Conservation (phyloP, 2,888 invertebrate genomes). For the Xestia sexstrigata region DNA sequence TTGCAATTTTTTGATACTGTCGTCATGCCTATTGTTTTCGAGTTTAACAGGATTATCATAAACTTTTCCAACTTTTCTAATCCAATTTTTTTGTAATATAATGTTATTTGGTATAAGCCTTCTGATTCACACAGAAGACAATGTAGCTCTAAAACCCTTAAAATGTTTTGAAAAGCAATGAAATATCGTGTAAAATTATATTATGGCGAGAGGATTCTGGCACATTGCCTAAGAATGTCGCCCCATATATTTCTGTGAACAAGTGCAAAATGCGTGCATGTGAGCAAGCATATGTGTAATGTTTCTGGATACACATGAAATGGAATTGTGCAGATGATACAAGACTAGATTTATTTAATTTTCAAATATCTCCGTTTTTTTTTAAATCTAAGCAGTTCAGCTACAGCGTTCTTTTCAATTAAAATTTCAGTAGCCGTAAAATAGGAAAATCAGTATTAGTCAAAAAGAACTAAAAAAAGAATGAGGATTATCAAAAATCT, state of each 20-base stretch:
- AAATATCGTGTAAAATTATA: conserved; percentile 49
- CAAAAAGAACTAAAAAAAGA: background rate
- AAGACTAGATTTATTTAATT: conserved; percentile 15
- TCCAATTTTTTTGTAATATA: background rate
- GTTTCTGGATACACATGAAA: conserved; percentile 19
- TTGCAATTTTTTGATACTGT: too few relatives aligned
- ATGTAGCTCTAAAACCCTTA: background rate
- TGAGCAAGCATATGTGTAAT: conserved; percentile 45
- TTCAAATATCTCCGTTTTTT: background rate
- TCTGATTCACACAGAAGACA: background rate
- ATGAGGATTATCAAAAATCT: background rate
- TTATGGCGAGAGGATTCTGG: conserved; percentile 44
- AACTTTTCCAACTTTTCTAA: background rate
- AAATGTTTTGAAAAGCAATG: conserved; percentile 29
- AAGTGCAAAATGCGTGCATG: conserved; percentile 54
- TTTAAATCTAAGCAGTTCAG: background rate
- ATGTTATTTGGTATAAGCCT: background rate
- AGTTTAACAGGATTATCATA: background rate
- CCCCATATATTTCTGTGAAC: conserved; percentile 49
- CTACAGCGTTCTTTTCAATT: background rate
- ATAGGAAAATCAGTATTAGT: too few relatives aligned
- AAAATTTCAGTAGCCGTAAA: background rate
- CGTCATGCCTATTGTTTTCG: too few relatives aligned
- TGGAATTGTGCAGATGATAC: conserved; percentile 17
- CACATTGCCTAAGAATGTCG: conserved; percentile 36